Evolutionary conservation across 2,113 vertebrate species (phyloP).

Genomic region (Pavo muticus): DNA sequence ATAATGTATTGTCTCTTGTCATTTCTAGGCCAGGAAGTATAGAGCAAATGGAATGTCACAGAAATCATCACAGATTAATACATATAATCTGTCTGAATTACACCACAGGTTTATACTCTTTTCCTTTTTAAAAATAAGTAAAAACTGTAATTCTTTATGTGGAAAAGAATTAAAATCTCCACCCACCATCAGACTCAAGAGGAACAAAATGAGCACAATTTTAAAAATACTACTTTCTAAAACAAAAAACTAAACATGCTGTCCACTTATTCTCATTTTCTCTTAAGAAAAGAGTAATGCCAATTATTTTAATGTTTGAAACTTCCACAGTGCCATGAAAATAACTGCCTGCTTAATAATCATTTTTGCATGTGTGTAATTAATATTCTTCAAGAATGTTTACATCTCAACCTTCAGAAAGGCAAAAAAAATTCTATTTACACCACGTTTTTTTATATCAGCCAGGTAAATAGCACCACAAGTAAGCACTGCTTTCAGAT

Average conservation of each 20-base stretch:
- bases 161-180: not conserved
- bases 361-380: not conserved
- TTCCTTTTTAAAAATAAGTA: not conserved
- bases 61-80: not conserved
- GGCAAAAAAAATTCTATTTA: not conserved
- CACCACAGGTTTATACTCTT: not conserved
- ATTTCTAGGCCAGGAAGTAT: not conserved
- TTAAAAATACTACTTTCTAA: not conserved
- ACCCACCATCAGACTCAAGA: not conserved
- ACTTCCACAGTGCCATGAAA: not conserved
- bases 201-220: not conserved
- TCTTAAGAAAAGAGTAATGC: not conserved
- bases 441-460: not conserved
- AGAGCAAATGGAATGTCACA: not conserved
- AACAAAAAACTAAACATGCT: not conserved
- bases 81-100: fast-evolving
- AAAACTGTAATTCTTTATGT: not conserved
- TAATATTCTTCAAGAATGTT: not conserved
- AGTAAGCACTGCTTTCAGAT: not conserved
- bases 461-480: not conserved
- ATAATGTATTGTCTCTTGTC: not conserved
- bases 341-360: not conserved
- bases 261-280: not conserved
- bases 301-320: not conserved
- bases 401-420: not conserved